These are phyloP conservation scores for Silurus lanzhouensis DNA, from an alignment of 2,797 vertebrate genomes.

Conservation along the genomic window DNA sequence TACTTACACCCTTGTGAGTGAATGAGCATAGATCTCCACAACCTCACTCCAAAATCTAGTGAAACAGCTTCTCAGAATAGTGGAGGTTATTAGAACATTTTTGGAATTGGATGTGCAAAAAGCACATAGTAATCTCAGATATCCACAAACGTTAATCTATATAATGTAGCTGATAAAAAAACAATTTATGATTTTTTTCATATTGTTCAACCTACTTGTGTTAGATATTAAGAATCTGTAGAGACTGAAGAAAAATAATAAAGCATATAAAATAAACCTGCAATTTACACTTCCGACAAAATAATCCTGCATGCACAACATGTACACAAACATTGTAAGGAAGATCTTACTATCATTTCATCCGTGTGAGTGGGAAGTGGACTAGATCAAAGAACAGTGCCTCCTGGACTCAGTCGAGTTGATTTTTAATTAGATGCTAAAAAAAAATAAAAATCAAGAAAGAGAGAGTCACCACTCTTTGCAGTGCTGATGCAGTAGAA, in stretches of 20 bases:
- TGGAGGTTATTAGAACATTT: too few relatives aligned
- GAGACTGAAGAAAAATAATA: not conserved
- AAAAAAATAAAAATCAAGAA: conserved; percentile 25
- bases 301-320: not conserved
- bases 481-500: conserved; percentile 9
- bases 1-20: too few relatives aligned
- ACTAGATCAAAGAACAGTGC: conserved; percentile 23
- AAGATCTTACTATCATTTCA: not conserved
- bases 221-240: too few relatives aligned
- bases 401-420: not conserved
- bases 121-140: too few relatives aligned
- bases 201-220: too few relatives aligned
- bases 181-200: too few relatives aligned
- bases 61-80: too few relatives aligned
- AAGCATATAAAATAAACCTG: not conserved
- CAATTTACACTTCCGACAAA: not conserved
- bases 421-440: conserved; percentile 34
- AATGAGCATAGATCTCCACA: too few relatives aligned
- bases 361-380: conserved; percentile 10
- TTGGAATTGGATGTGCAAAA: too few relatives aligned
- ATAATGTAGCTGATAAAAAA: too few relatives aligned
- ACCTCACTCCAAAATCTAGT: too few relatives aligned
- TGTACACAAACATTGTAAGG: not conserved
- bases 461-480: not conserved
- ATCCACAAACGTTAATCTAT: too few relatives aligned